Base-by-base conservation (phyloP, 2,888 invertebrate species). In the Entomobrya proxima region DNA sequence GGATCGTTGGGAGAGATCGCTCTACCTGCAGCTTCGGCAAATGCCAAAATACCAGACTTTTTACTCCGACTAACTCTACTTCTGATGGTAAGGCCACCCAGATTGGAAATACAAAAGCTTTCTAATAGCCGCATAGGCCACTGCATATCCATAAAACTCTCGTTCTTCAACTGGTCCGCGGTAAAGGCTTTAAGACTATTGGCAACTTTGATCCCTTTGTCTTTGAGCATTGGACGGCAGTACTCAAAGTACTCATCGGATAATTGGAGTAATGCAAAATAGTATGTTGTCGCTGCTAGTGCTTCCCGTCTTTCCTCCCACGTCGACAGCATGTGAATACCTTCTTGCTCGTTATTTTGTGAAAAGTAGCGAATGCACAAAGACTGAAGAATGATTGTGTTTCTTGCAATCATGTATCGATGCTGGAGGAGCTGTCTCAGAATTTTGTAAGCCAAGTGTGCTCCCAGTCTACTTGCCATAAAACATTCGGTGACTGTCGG, bases 41-140 rank as follows among this genome's bases (percentile, higher is more conserved):
- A 89, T 2, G 87, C 88, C 21, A 89, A 64, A 52, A 89, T 69
- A 6, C 82, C 79, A 6, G 86, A 88, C 27, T 86, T 85, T 64
- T 85, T 88, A 32, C 74, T 85, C 2, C 87, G 44, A 24, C 77
- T 80, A 9, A 89, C 86, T 37, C 88, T 83, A 35, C 86, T 88
- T 55, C 90, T 32, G 11, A 89, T 89, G 0, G 88, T 79, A 35
- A 86, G 67, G 11, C 89, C 89, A 11, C 90, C 90, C 3, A 86
- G 78, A 40, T 64, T 52, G 15, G 90, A 89, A 44, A 88, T 67
- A 44, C 88, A 89, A 86, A 88, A 90, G 30, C 87, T 86, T 82
- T 90, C 90, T 4, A 89, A n/a, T 15, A 89, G 40, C 61, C 87
- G 88, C 81, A 86, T 87, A 11, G 90, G 89, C 86, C 87, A 88